These are phyloP conservation scores for Epistrophella euchroma DNA, from an alignment of 2,888 invertebrate species.

Conservation along the genomic window DNA sequence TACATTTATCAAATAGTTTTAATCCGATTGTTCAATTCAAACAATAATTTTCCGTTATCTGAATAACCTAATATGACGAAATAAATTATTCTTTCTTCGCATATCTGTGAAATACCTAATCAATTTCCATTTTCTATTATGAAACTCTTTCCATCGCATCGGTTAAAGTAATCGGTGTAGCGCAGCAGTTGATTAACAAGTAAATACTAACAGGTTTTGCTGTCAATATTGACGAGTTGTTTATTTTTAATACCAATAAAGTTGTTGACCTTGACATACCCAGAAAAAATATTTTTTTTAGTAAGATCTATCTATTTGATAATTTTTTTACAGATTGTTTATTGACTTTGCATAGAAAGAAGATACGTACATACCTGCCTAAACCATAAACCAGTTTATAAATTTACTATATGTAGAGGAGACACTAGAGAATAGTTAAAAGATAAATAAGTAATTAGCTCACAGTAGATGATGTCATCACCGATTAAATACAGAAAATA, in stretches of 20 bases:
- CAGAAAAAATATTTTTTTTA: constrained; percentile 22
- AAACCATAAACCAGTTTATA: neutral
- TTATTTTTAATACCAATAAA: constrained; percentile 46
- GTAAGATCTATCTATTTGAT: constrained; percentile 31
- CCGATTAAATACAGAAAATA: constrained; percentile 35
- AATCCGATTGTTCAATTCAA: neutral
- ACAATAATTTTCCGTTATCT: neutral
- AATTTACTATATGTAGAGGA: neutral
- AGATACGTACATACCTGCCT: too few species aligned
- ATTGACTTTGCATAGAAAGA: constrained; percentile 8
- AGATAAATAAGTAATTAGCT: neutral
- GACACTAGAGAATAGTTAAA: neutral
- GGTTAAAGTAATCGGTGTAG: constrained; percentile 1
- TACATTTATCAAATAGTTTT: neutral
- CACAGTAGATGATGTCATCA: constrained; percentile 57
- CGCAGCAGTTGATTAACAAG: constrained; percentile 17
- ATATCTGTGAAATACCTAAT: constrained; percentile 7
- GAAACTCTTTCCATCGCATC: constrained; percentile 8
- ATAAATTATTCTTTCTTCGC: constrained; percentile 11
- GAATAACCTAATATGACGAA: constrained; percentile 6
- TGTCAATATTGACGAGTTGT: constrained; percentile 33
- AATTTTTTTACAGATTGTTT: constrained; percentile 43
- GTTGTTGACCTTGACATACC: constrained; percentile 63
- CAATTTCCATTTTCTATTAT: constrained; percentile 12
- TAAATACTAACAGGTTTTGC: constrained; percentile 47